These are phyloP conservation scores for Monochamus saltuarius DNA, from an alignment of 1,140 invertebrate species.

Conservation along the genomic window DNA sequence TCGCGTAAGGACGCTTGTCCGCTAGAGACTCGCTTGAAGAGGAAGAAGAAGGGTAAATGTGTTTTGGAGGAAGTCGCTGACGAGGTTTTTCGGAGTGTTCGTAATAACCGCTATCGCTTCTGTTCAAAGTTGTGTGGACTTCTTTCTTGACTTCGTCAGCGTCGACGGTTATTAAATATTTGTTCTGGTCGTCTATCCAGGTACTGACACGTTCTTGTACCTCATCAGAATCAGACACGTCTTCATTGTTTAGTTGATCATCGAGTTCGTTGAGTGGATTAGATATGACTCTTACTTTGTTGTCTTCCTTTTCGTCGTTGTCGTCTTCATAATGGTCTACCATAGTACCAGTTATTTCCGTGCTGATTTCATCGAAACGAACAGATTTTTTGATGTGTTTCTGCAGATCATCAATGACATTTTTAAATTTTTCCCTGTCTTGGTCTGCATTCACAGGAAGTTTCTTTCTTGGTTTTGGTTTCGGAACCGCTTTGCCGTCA, in stretches of 20 bases:
- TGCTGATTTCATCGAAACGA: conserved; percentile 41
- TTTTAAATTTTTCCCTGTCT: conserved; percentile 27
- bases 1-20: conserved; percentile 18
- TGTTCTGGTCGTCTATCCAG: conserved; percentile 47
- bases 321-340: conserved; percentile 1
- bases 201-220: conserved; percentile 35
- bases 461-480: conserved; percentile 39
- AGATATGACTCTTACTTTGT: conserved; percentile 26
- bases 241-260: conserved; percentile 14
- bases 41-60: conserved; percentile 41
- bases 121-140: conserved; percentile 21
- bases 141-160: conserved; percentile 14
- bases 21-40: conserved; percentile 18
- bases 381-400: conserved; percentile 45
- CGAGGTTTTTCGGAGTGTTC: conserved; percentile 42
- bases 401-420: conserved; percentile 39
- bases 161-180: conserved; percentile 29
- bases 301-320: conserved; percentile 18
- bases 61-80: conserved; percentile 45
- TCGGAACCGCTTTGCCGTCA: conserved; percentile 20
- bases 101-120: conserved; percentile 46
- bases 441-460: conserved; percentile 9
- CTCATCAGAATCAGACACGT: conserved; percentile 26
- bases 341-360: conserved; percentile 22
- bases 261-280: conserved; percentile 25